These are phyloP conservation scores for Drosophila rubida DNA, from an alignment of 2,888 invertebrate species.

Conservation along the genomic window DNA sequence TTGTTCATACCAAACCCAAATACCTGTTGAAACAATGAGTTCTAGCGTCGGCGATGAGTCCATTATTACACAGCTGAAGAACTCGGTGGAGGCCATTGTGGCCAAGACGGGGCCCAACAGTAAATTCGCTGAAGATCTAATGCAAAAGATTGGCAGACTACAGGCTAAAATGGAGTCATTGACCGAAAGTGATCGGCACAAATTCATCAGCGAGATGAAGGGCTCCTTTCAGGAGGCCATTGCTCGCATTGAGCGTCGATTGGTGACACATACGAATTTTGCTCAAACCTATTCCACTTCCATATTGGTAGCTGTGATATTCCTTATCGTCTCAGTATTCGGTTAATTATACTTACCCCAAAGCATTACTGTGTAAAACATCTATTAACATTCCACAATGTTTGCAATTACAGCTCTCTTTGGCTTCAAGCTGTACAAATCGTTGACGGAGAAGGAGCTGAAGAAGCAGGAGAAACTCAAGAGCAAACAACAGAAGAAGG, in stretches of 20 bases:
- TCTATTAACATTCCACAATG: constrained; percentile 11
- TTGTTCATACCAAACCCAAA: background rate
- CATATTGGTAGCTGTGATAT: constrained; percentile 68
- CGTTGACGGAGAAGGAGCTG: constrained; percentile 90
- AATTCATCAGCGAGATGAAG: constrained; percentile 79
- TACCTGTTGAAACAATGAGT: constrained; percentile 43
- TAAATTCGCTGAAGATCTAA: constrained; percentile 69
- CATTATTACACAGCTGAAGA: constrained; percentile 74
- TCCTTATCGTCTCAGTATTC: constrained; percentile 73
- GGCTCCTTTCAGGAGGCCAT: constrained; percentile 75
- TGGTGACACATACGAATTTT: constrained; percentile 67
- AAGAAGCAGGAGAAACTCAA: constrained; percentile 93
- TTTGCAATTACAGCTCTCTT: constrained; percentile 91
- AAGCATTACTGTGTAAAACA: background rate
- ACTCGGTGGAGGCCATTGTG: constrained; percentile 72
- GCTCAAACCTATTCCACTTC: constrained; percentile 77
- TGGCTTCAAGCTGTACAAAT: constrained; percentile 93
- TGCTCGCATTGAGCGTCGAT: constrained; percentile 69
- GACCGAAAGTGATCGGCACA: constrained; percentile 65
- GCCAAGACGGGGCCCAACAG: constrained; percentile 73
- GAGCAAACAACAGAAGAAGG: constrained; percentile 92
- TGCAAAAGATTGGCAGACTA: constrained; percentile 65
- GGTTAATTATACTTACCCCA: constrained; percentile 62
- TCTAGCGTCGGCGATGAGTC: constrained; percentile 38
- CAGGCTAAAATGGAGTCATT: constrained; percentile 74